Conservation (phyloP, 2,113 vertebrate species). For the Girardinichthys multiradiatus region DNA sequence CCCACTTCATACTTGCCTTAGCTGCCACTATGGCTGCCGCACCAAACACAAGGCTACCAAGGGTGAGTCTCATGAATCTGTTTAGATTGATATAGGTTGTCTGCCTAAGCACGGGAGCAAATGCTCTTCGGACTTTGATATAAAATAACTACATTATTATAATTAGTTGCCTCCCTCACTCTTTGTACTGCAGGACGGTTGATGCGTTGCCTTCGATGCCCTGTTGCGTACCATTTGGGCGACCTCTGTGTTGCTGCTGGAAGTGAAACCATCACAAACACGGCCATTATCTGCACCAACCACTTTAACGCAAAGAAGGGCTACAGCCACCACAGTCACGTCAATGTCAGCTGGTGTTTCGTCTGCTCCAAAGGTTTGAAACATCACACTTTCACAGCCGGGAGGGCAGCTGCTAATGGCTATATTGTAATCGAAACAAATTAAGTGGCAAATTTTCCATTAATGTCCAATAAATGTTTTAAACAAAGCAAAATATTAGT, state of each 20-base stretch:
- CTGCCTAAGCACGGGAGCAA: no score
- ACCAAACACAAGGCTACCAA: conserved; percentile 86
- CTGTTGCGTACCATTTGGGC: conserved; percentile 91
- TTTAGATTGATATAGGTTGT: no score
- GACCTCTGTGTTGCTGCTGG: conserved; percentile 93
- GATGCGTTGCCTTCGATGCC: conserved; percentile 95
- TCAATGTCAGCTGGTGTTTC: conserved; percentile 99
- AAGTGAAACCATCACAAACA: conserved; percentile 87
- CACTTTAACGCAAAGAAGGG: conserved; percentile 93
- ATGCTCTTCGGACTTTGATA: no score
- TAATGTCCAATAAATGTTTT: no score
- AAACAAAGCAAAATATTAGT: no score
- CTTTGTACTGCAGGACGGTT: conserved; percentile 83
- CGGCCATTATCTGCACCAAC: conserved; percentile 90
- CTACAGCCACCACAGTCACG: conserved; percentile 92
- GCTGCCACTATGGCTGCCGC: conserved; percentile 88
- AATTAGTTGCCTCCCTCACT: background rate
- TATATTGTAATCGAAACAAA: no score
- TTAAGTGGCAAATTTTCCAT: no score
- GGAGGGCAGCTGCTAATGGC: no score
- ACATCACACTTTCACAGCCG: background rate
- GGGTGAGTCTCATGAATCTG: conserved; percentile 76
- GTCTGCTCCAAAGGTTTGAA: conserved; percentile 95
- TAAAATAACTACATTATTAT: no score
- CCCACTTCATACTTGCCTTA: conserved; percentile 92